Evolutionary conservation across 92 coral and sea anemone species (phyloP), one percentile per base, ranked within the genome.

Genomic region (Epizoanthus ramosus): DNA sequence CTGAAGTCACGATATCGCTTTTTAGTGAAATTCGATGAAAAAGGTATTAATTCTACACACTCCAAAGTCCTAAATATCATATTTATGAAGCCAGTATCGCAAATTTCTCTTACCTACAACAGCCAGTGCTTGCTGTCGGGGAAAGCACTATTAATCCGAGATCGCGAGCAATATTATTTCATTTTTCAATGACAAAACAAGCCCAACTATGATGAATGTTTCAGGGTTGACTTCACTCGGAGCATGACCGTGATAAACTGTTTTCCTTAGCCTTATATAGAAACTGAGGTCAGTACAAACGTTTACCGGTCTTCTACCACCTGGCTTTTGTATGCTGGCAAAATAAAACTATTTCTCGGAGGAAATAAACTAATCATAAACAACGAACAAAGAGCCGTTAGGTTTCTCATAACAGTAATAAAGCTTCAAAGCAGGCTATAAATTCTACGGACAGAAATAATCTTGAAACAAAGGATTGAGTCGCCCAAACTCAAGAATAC

Each of bases 1-100:
- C 12, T 52, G n/a, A 74, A 57, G 80, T 77, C 82, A 77, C 82
- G 82, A 77, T 56, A 77, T 60, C 24, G 35, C 28, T 9, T 77
- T 77, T 28, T 45, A 31, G 12, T 56, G 23, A 22, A 17, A 59
- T 21, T 41, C 14, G 57, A 22, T 43, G 35, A 71, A 71, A 17
- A 50, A 50, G 54, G 1, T 28, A 25, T 57, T 75, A 31, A 14
- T 19, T 3, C 9, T 28, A 58, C 8, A 33, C 23, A 21, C 17
- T 72, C 23, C 15, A 12, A 57, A 25, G 35, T 37, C 24, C 7
- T 25, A 41, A 57, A 19, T 57, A 33, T 17, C 16, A 31, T 28
- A 6, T 31, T 14, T 76, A 10, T 59, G n/a, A 75, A 59, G 69
- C 35, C 37, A 41, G 5, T 37, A 41, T 77, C 57, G 41, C 15